Evolutionary conservation across 2,113 vertebrate species (phyloP).

Genomic region (Eurypyga helias): DNA sequence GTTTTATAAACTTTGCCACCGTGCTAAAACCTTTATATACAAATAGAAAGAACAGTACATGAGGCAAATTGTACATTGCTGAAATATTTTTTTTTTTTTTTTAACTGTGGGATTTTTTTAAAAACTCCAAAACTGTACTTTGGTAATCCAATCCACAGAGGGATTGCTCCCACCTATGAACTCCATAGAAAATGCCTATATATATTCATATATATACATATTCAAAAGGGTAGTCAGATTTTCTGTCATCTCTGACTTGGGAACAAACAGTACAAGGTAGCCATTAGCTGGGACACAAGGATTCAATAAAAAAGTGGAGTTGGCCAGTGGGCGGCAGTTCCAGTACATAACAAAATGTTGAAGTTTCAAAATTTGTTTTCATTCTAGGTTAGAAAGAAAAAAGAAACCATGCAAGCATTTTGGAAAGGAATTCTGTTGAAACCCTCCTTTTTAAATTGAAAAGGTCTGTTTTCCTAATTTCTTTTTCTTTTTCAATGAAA

Average conservation of each 20-base stretch:
- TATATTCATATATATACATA: not conserved
- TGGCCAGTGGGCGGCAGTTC: not conserved
- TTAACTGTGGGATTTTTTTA: rapidly evolving
- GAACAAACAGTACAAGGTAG: slow-evolving; percentile 14
- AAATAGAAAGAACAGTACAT: not conserved
- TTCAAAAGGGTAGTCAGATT: not conserved
- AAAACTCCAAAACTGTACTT: not conserved
- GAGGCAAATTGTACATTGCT: not conserved
- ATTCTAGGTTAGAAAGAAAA: slow-evolving; percentile 35
- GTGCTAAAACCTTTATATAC: not conserved
- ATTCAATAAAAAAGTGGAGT: slow-evolving; percentile 52
- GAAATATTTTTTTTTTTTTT: not conserved
- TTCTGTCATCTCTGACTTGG: not conserved
- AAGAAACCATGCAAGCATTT: not conserved
- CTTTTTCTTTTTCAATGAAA: not conserved
- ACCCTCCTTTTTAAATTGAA: not conserved
- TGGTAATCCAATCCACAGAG: not conserved
- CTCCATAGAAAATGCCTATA: not conserved
- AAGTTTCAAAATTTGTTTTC: slow-evolving; percentile 59
- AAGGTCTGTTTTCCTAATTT: not conserved
- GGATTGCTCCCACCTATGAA: not conserved
- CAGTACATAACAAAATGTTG: slow-evolving; percentile 15
- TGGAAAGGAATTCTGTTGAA: slow-evolving; percentile 13
- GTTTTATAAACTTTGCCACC: not conserved
- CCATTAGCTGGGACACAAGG: slow-evolving; percentile 15